Evolutionary conservation across 2,113 vertebrate species (phyloP), one percentile per base, ranked within the genome.

Genomic region (Gorsachius goisagi): DNA sequence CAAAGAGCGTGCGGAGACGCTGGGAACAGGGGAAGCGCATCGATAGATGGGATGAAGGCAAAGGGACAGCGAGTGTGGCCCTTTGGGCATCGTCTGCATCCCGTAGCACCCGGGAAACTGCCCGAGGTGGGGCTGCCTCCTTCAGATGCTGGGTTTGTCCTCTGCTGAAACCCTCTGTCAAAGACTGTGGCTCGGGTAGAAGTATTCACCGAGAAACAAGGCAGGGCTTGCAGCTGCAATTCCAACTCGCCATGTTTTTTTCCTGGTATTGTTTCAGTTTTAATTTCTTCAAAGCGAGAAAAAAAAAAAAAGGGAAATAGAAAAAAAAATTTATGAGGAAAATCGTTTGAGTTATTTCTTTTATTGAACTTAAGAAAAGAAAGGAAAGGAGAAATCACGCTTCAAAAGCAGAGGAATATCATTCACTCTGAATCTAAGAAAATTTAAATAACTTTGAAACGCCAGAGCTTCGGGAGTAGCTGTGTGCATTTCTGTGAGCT

Each of bases 41-140:
- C 11, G 9, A 15, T 5, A 16, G 37, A 6, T 9, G 26, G 47
- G 55, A 27, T 53, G 47, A 60, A 37, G 73, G 23, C 17, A 60
- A 52, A 35, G 21, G 32, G 37, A 11, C 3, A 9, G 63, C 32
- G 60, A 9, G 17, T 6, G 37, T 21, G 11, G 33, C 11, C 32
- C 37, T n/a, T 16, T 9, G 37, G 55, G 55, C 45, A 32, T 18
- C 10, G 1, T 4, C 64, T 53, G 55, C 33, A 20, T 11, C 64
- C 47, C 3, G 0, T 27, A 15, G 27, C 9, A 3, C 64, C 35
- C 1, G 5, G 37, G 27, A 37, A 32, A 14, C 1, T 3, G 17
- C 37, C 35, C 2, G 21, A 6, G 32, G 26, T 7, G 53, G 44
- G 26, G 45, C 45, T 35, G 16, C 73, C 28, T 4, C 12, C 49